Evolutionary conservation across 2,888 invertebrate genomes (phyloP), one percentile per base, ranked within the genome.

Genomic region (Phyllotreta striolata): DNA sequence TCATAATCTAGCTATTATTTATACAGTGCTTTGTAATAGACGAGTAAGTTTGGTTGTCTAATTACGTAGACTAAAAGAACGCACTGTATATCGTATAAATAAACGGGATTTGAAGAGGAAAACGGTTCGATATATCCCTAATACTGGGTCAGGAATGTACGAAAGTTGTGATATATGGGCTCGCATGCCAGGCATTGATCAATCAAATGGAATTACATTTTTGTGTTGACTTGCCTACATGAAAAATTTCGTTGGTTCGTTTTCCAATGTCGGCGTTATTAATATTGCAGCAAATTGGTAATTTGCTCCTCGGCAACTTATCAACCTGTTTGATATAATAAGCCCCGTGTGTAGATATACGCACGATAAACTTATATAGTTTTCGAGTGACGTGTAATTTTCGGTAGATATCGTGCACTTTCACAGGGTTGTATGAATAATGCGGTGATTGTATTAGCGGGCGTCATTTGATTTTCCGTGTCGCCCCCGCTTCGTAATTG

Each of bases 151-250:
- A 61, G 55, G 56, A 55, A 62, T 56, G 49, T 55, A 62, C 41
- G 24, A 62, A 43, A 62, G 10, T 51, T 56, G 55, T 63, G 66
- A 59, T 66, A 34, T 55, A 66, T 58, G 49, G 58, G 58, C 35
- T 69, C 43, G 69, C 69, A 69, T 69, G 69, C 61, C 64, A 69
- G 44, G 46, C 57, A 58, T 13, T 55, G 66, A 69, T 69, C 69
- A 69, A 69, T 69, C 69, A 69, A 66, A 46, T 39, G 41, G 40
- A 64, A 67, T 66, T 65, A 62, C 55, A 64, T 65, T 69, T 66
- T 64, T 65, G 63, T 65, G 69, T 69, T 69, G 69, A 69, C 65
- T 69, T 69, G 69, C 63, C 66, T 67, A 67, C 69, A 69, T 58
- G 69, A 63, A 54, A 64, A 65, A 65, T 67, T 65, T 62, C 66